phyloP scores from a whole-genome alignment of 2,797 vertebrate species.

The Xiphorhynchus erythropygius region DNA sequence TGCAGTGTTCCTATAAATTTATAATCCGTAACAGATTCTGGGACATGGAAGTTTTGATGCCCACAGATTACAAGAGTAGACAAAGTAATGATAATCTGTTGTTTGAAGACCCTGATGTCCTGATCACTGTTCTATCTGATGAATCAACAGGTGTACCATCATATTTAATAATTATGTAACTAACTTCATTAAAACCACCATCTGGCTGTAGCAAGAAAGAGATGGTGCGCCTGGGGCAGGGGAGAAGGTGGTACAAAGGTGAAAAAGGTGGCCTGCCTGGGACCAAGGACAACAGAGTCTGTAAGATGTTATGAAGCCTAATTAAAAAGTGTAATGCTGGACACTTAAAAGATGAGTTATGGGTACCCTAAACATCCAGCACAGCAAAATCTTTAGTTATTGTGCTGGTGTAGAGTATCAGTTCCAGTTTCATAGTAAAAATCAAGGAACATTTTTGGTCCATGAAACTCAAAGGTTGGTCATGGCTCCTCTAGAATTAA shows the following conservation, averaged over 20 bases:
- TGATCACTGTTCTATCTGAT: neutral
- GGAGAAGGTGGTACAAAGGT: neutral
- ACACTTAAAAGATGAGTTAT: neutral
- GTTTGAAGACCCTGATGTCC: neutral
- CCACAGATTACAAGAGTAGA: neutral
- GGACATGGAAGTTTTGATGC: neutral
- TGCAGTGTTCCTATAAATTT: neutral
- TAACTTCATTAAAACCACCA: neutral
- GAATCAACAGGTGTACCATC: neutral
- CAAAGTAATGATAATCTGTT: neutral
- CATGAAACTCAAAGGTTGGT: neutral
- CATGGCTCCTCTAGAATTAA: neutral
- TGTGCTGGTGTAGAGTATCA: neutral
- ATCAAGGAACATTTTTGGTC: neutral
- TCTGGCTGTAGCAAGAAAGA: neutral
- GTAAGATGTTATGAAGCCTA: neutral
- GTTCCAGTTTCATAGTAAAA: neutral
- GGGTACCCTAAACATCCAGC: neutral
- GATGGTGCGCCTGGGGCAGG: fast-evolving
- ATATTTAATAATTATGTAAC: neutral
- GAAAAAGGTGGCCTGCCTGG: neutral
- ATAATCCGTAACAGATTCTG: neutral
- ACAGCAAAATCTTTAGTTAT: neutral
- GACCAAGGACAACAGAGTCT: neutral
- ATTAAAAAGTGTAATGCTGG: neutral